Evolutionary conservation across 2,888 invertebrate genomes (phyloP), one percentile per base, ranked within the genome.

Genomic region (Leucania comma): DNA sequence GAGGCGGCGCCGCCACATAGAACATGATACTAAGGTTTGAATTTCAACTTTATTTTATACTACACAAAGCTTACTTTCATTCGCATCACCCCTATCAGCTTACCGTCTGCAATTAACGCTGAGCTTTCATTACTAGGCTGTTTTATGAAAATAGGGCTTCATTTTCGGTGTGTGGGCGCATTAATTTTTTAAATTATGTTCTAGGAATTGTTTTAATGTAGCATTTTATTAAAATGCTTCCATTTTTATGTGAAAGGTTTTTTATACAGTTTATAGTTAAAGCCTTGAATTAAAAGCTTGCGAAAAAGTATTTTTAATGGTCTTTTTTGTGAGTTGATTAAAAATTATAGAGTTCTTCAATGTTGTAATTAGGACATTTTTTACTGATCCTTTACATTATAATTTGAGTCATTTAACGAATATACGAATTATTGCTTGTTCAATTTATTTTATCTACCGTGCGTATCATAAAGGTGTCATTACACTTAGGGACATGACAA

Each of bases 11-110:
- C 94, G 93, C 94, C 93, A 93, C 93, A 92, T 93, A 94, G 95
- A 96, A 91, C 95, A 95, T 96, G 96, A 93, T 96, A 92, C 95
- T 96, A 96, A 96, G 96, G 96, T 96, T 95, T 92, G 95, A 93
- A 91, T 91, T 89, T 91, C 26, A 89, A 91, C 91, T 93, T 93
- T 94, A 94, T 93, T 89, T 80, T 81, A 57, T 86, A 78, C 35
- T 0, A 0, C 0, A 42, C 83, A 89, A 80, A 76, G 78, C 68
- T 67, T 72, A 61, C 22, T 83, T 83, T 88, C 66, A 70, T 68
- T 54, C 26, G 57, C 51, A 56, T 35, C 63, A 57, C 26, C 60
- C 32, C 63, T 69, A 72, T 69, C 69, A 70, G 80, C 69, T 85
- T 82, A 68, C 64, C 71, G 65, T 62, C 73, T 81, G 78, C 88